A percentile compares a stretch with the other conserved stretches of the same genome.
phyloP scores from a whole-genome alignment of 2,797 vertebrate genomes.

The Selene dorsalis region DNA sequence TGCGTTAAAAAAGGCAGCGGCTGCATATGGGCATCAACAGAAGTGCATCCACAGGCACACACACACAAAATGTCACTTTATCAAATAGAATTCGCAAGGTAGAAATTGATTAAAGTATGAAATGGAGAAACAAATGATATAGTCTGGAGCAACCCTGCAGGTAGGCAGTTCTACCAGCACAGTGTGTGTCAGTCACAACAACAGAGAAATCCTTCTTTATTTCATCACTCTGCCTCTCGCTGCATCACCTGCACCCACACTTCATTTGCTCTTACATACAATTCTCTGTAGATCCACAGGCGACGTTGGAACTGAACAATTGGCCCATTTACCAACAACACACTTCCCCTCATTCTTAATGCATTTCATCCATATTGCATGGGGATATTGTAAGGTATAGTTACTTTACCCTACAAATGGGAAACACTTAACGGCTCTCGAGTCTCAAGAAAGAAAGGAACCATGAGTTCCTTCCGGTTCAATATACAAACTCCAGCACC shows the following conservation, averaged over 20 bases:
- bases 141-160: background rate
- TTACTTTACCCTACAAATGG: constrained; percentile 42
- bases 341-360: constrained; percentile 50
- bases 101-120: background rate
- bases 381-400: constrained; percentile 4
- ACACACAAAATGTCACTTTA: background rate
- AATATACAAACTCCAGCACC: too few relatives aligned
- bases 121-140: background rate
- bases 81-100: background rate
- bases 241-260: constrained; percentile 5
- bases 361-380: constrained; percentile 72
- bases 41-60: too few relatives aligned
- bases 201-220: constrained; percentile 4
- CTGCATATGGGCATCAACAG: background rate
- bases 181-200: background rate
- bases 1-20: too few relatives aligned
- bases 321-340: background rate
- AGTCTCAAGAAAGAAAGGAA: background rate
- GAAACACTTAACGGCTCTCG: constrained; percentile 11
- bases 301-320: background rate
- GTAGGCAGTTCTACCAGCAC: background rate
- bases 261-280: background rate
- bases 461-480: too few relatives aligned
- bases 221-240: constrained; percentile 1
- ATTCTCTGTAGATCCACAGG: background rate